Conservation (phyloP, 2,113 vertebrate species). For the Camelus bactrianus region DNA sequence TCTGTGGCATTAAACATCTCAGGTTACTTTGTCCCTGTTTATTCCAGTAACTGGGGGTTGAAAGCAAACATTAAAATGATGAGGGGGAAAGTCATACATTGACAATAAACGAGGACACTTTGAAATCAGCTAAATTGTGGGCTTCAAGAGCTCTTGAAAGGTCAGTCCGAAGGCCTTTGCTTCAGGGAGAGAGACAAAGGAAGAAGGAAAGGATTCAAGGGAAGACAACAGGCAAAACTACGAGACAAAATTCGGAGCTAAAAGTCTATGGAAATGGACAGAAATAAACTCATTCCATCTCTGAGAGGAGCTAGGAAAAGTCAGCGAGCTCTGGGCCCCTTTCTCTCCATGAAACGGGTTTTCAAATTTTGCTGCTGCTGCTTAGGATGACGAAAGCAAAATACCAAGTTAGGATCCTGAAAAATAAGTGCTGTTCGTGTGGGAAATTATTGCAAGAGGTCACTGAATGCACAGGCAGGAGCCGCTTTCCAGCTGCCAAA, state of each 20-base stretch:
- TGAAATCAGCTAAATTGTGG: constrained; percentile 71
- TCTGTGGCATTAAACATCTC: constrained; percentile 86
- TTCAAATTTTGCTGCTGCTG: constrained; percentile 28
- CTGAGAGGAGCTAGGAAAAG: background rate
- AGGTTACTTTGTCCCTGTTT: constrained; percentile 83
- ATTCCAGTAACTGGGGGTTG: constrained; percentile 68
- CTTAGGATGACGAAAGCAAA: constrained; percentile 70
- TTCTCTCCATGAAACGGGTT: constrained; percentile 50
- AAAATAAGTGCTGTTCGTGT: constrained; percentile 72
- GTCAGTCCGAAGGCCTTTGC: constrained; percentile 39
- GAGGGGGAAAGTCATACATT: constrained; percentile 63
- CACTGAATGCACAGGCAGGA: background rate
- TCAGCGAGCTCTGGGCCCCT: background rate
- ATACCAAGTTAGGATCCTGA: constrained; percentile 66
- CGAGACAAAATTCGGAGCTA: constrained; percentile 6
- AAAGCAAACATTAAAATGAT: constrained; percentile 74
- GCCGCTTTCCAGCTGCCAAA: background rate
- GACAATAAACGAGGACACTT: constrained; percentile 58
- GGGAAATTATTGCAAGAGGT: constrained; percentile 77
- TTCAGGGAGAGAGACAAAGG: constrained; percentile 56
- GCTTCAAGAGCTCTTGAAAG: constrained; percentile 18
- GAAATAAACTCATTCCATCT: background rate
- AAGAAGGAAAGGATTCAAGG: background rate
- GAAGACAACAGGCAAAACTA: background rate
- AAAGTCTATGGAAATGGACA: background rate